Evolutionary conservation across 2,797 vertebrate genomes (phyloP), one percentile per base, ranked within the genome.

Genomic region (Muraenolepis orangiensis): DNA sequence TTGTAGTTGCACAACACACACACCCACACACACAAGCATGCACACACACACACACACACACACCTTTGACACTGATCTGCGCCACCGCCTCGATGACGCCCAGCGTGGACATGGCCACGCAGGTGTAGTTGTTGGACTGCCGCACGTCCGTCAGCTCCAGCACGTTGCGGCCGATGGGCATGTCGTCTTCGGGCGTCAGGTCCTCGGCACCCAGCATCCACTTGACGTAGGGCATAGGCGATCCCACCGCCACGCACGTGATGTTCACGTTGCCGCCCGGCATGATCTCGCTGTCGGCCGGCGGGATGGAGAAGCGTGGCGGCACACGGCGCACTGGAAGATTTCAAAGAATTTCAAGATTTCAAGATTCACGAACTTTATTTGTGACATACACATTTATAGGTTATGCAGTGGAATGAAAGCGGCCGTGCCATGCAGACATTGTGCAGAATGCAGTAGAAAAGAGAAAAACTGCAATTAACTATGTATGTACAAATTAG

Each of bases 81-180:
- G 97, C 95, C 92, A 99, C 93, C 36, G 96, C 97, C 93, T 99
- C 98, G 71, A 99, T 99, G 87, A 99, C 98, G 13, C 98, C 98
- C n/a, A 99, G 94, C 0, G 98, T 99, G 0, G 98, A 99, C 98
- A 99, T 99, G 81, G 98, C 98, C 31, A 99, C 98, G n/a, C 98
- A 99, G 0, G 98, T 98, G 76, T 99, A 99, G 86, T 99, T 99
- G 91, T 96, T 97, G 77, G 97, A 99, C 93, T 99, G 97, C 38
- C 96, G 95, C 71, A 99, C 96, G 77, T 99, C 96, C 7, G 97
- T 98, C 81, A 99, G 94, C 76, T 99, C 98, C 76, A 99, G 93
- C 72, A 99, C 98, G 26, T 99, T 99, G 87, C 96, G 95, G 72
- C 98, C 98, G 80, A 99, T 99, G 76, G 98, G 98, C 98, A 99